These are phyloP conservation scores for Drosophila paracracens DNA, from an alignment of 2,888 invertebrate genomes.

Conservation along the genomic window DNA sequence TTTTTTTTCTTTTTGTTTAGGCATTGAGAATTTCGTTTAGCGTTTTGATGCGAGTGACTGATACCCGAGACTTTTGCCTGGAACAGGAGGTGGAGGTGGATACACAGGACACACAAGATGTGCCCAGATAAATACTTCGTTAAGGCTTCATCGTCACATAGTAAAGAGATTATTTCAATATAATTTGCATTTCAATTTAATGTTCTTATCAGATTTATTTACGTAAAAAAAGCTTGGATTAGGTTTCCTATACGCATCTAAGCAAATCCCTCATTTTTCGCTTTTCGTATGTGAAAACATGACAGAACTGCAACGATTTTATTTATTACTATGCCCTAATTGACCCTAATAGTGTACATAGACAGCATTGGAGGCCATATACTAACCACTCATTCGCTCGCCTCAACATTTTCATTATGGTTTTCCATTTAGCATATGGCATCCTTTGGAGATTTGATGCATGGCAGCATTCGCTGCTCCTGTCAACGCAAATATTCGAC, in stretches of 20 bases:
- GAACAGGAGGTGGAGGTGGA: background rate
- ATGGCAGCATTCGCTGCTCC: constrained; percentile 33
- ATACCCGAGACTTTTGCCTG: constrained; percentile 25
- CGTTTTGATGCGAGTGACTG: constrained; percentile 48
- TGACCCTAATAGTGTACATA: constrained; percentile 2
- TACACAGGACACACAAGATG: constrained; percentile 6
- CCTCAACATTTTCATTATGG: constrained; percentile 47
- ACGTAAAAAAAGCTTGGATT: constrained; percentile 19
- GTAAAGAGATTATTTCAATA: constrained; percentile 1
- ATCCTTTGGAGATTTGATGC: constrained; percentile 46
- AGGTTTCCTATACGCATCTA: background rate
- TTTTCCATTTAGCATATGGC: constrained; percentile 32
- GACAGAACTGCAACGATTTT: background rate
- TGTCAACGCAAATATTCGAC: constrained; percentile 62
- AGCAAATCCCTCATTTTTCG: background rate
- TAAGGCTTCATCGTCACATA: constrained; percentile 22
- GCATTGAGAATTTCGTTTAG: constrained; percentile 17
- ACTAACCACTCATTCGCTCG: constrained; percentile 1
- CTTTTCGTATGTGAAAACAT: background rate
- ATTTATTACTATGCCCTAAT: constrained; percentile 5
- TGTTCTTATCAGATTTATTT: constrained; percentile 23
- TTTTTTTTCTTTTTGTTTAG: constrained; percentile 5
- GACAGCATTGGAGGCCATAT: background rate
- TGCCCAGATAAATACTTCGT: constrained; percentile 14
- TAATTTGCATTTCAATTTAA: constrained; percentile 27